A percentile compares a stretch with the other conserved stretches of the same genome.
Conservation (phyloP, 1,140 invertebrate species). For the Kradibia gibbosae region DNA sequence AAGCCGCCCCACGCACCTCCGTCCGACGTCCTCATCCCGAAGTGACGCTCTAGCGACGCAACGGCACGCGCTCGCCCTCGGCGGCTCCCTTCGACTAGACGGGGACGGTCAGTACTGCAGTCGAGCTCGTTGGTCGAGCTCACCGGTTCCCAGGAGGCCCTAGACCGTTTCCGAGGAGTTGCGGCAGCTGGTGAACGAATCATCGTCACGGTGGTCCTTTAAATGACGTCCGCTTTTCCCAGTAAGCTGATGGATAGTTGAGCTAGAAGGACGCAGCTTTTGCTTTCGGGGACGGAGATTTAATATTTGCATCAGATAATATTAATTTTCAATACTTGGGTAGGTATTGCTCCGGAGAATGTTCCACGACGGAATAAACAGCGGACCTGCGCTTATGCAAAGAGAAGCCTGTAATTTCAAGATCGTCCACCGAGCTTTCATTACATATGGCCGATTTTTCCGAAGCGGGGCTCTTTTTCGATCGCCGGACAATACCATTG, state of each 20-base stretch:
- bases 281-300: no score
- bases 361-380: not conserved
- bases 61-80: no score
- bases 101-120: no score
- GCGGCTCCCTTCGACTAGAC: no score
- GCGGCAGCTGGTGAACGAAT: not conserved
- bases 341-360: no score
- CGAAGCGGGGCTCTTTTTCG: slow-evolving; percentile 9
- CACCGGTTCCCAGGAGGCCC: not conserved
- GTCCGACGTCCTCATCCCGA: not conserved
- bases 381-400: not conserved
- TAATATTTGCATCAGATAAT: no score
- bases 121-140: no score
- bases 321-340: no score
- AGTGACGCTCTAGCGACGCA: not conserved
- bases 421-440: not conserved
- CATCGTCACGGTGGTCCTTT: no score
- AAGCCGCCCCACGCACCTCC: not conserved
- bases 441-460: not conserved
- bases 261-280: not conserved
- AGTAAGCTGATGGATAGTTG: not conserved
- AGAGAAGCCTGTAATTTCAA: not conserved
- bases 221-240: no score
- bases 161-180: slow-evolving; percentile 27
- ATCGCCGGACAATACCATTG: slow-evolving; percentile 33